A percentile compares a stretch with the other conserved stretches of the same genome.
Evolutionary conservation across 2,797 vertebrate species (phyloP).

Genomic region (Gadopsis bispinosus): DNA sequence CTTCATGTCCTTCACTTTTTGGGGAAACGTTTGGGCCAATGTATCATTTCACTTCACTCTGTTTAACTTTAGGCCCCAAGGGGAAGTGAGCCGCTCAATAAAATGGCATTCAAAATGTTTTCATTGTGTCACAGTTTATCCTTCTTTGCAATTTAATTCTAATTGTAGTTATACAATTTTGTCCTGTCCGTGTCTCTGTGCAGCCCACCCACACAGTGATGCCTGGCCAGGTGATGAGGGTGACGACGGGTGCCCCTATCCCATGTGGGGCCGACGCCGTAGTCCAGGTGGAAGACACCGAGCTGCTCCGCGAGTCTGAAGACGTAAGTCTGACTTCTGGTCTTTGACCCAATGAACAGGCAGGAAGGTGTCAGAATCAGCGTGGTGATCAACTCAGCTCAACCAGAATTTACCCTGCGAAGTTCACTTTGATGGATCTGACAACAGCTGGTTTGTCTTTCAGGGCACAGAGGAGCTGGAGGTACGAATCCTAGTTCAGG

Average conservation of each 20-base stretch:
- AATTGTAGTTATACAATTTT: neutral
- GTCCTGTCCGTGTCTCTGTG: conserved; percentile 39
- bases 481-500: conserved; percentile 97
- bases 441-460: conserved; percentile 62
- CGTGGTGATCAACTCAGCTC: neutral
- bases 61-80: neutral
- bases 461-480: conserved; percentile 98
- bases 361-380: neutral
- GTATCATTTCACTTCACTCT: neutral
- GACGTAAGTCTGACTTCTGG: conserved; percentile 87
- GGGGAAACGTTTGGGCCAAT: neutral
- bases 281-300: conserved; percentile 98
- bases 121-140: neutral
- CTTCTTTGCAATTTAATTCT: neutral
- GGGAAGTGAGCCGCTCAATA: neutral
- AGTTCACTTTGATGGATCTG: conserved; percentile 20
- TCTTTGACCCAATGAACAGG: neutral
- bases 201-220: conserved; percentile 99
- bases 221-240: conserved; percentile 99
- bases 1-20: neutral
- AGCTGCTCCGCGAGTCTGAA: conserved; percentile 98
- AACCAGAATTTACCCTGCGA: neutral
- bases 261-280: conserved; percentile 98
- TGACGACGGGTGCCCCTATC: conserved; percentile 98
- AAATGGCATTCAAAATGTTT: neutral